A percentile compares a stretch with the other conserved stretches of the same genome.
phyloP scores from a whole-genome alignment of 2,113 vertebrate species.

The Platichthys stellatus region DNA sequence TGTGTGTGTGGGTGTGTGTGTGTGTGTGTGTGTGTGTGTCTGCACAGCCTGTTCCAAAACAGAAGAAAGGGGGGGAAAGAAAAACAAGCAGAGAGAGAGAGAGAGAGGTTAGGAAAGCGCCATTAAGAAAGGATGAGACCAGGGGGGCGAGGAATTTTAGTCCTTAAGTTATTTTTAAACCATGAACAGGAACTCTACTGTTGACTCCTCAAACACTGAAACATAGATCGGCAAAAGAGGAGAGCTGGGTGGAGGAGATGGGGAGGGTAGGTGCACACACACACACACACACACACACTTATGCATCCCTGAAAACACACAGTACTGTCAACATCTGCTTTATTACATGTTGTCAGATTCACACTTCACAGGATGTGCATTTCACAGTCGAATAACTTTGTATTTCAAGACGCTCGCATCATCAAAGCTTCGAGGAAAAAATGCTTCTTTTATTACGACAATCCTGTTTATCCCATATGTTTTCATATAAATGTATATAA shows the following conservation, averaged over 20 bases:
- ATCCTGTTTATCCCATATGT: not conserved
- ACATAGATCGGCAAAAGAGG: constrained; percentile 49
- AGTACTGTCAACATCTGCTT: not conserved
- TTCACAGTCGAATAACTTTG: too few relatives aligned
- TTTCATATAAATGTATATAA: not conserved
- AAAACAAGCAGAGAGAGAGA: constrained; percentile 5
- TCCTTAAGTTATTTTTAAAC: constrained; percentile 80
- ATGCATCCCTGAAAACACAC: constrained; percentile 19
- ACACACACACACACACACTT: constrained; percentile 18
- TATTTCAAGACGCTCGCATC: not conserved
- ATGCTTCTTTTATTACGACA: not conserved
- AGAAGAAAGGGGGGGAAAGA: constrained; percentile 6
- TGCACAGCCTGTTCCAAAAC: constrained; percentile 7
- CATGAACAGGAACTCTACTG: constrained; percentile 78
- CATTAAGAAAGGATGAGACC: constrained; percentile 58
- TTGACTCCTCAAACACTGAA: constrained; percentile 73
- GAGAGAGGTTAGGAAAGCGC: constrained; percentile 46
- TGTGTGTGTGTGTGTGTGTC: not conserved
- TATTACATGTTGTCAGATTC: constrained; percentile 21
- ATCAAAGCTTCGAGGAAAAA: constrained; percentile 19
- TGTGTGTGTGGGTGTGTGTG: not conserved
- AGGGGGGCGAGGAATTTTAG: constrained; percentile 65
- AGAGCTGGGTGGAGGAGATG: constrained; percentile 23
- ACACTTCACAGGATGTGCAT: not conserved
- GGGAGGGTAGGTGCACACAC: constrained; percentile 18